A percentile compares a stretch with the other conserved stretches of the same genome.
phyloP scores from a whole-genome alignment of 2,113 vertebrate species.

The Thermophis baileyi region DNA sequence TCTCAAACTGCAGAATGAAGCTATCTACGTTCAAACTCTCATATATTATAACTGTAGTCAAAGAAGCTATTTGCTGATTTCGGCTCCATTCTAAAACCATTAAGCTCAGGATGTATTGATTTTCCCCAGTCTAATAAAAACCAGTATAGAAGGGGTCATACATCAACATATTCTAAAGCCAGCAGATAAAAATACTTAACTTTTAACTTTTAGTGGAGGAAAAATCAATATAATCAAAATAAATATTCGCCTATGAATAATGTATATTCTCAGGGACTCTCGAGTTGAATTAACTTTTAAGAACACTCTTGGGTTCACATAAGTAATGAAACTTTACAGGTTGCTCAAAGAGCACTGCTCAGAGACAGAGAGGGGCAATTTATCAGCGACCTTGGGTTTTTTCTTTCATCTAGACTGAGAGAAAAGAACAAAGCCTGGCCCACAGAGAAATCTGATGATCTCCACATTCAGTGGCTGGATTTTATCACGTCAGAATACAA shows the following conservation, averaged over 20 bases:
- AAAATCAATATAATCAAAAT: slow-evolving; percentile 27
- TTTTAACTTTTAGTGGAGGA: slow-evolving; percentile 7
- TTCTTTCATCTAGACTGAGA: not conserved
- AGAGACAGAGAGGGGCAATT: not conserved
- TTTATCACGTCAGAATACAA: not conserved
- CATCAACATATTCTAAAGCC: slow-evolving; percentile 7
- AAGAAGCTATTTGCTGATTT: slow-evolving; percentile 6
- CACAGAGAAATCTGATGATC: not conserved
- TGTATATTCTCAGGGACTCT: slow-evolving; percentile 23
- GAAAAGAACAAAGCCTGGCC: not conserved
- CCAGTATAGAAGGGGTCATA: not conserved
- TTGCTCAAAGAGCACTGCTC: not conserved
- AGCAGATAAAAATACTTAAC: slow-evolving; percentile 22
- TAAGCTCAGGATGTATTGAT: slow-evolving; percentile 11
- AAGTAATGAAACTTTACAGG: slow-evolving; percentile 18
- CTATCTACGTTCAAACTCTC: not conserved
- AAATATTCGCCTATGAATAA: slow-evolving; percentile 30
- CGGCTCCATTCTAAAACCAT: slow-evolving; percentile 4
- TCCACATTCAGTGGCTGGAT: not conserved
- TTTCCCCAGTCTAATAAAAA: slow-evolving; percentile 10
- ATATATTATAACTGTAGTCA: not conserved
- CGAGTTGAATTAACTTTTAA: slow-evolving; percentile 23
- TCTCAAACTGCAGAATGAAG: not conserved
- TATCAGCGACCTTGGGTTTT: not conserved
- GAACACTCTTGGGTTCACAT: not conserved